Evolutionary conservation across 2,113 vertebrate species (phyloP).

Genomic region (Helogale parvula): DNA sequence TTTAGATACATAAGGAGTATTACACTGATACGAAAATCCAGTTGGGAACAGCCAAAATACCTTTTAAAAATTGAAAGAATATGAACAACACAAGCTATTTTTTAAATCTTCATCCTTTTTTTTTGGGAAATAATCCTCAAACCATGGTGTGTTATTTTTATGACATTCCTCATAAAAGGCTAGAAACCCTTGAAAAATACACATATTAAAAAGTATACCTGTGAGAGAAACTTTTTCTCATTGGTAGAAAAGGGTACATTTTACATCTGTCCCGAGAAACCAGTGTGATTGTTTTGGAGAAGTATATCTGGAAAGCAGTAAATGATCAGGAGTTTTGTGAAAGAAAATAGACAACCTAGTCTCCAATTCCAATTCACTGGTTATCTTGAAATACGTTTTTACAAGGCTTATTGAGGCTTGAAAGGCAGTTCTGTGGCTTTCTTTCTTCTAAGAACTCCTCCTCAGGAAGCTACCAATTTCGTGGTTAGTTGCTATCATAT

Average conservation of each 20-base stretch:
- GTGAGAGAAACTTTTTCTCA: background rate
- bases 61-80: background rate
- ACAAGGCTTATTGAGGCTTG: background rate
- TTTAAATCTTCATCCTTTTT: constrained; percentile 6
- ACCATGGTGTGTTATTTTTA: background rate
- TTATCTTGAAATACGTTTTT: background rate
- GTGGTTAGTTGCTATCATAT: background rate
- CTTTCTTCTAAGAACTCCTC: background rate
- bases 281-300: background rate
- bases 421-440: background rate
- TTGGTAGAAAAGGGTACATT: background rate
- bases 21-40: background rate
- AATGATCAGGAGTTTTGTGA: background rate
- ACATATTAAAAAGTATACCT: background rate
- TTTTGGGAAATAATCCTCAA: background rate
- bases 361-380: background rate
- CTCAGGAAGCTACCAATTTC: background rate
- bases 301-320: background rate
- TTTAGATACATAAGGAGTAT: background rate
- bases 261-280: background rate
- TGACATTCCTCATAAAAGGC: background rate
- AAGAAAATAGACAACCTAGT: background rate
- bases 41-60: background rate
- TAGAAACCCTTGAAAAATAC: background rate
- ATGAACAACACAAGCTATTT: background rate